These are phyloP conservation scores for Amia ocellicauda DNA, from an alignment of 2,113 vertebrate genomes.

Conservation along the genomic window DNA sequence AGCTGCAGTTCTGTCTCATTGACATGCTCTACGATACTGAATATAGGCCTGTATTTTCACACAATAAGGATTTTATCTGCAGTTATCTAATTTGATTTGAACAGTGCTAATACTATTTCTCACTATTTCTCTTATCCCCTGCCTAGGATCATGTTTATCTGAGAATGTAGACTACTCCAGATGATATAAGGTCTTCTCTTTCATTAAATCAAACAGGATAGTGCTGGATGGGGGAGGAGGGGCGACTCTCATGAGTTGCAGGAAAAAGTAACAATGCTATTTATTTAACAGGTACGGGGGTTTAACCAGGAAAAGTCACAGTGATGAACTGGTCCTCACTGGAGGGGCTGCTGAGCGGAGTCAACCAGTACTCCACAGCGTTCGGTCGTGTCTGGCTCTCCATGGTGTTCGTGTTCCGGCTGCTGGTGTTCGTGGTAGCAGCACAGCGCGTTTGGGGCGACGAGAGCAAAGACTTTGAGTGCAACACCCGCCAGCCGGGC, in stretches of 20 bases:
- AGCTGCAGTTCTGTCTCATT: no score
- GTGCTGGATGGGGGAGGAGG: no score
- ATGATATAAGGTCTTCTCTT: no score
- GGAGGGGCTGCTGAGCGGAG: conserved; percentile 72
- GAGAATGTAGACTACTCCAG: no score
- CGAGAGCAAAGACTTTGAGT: conserved; percentile 84
- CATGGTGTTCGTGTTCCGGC: conserved; percentile 83
- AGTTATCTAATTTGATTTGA: no score
- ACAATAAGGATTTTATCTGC: no score
- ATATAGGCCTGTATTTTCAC: no score
- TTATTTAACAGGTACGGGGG: not conserved
- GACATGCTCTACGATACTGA: no score
- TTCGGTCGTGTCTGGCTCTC: conserved; percentile 92
- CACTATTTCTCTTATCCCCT: no score
- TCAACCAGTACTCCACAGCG: conserved; percentile 88
- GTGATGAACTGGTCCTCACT: conserved; percentile 85
- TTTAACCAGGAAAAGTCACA: not conserved
- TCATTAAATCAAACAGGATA: no score
- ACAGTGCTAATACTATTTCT: no score
- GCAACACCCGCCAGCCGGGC: conserved; percentile 86
- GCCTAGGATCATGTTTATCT: no score
- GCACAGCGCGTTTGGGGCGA: conserved; percentile 85
- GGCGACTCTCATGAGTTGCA: not conserved
- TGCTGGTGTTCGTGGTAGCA: conserved; percentile 88
- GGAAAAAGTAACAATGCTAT: not conserved